phyloP scores from a whole-genome alignment of 2,113 vertebrate genomes.

The Corynorhinus townsendii region DNA sequence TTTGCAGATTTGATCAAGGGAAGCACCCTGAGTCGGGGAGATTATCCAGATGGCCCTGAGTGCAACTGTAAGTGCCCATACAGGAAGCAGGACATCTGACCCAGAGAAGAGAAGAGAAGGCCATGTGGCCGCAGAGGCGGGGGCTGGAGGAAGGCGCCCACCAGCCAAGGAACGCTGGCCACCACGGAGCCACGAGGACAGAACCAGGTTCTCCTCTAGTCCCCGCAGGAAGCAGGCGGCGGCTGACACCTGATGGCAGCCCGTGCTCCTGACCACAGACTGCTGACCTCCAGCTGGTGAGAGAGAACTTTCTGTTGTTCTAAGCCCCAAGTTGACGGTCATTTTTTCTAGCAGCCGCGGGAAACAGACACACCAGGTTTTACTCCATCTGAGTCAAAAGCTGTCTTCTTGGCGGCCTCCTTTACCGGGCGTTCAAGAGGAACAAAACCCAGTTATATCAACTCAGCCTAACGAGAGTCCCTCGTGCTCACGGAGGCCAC shows the following conservation, averaged over 20 bases:
- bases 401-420: neutral
- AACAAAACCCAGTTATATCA: neutral
- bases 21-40: neutral
- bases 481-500: neutral
- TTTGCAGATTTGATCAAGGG: neutral
- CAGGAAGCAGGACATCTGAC: neutral
- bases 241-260: neutral
- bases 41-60: neutral
- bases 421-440: neutral
- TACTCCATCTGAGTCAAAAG: neutral
- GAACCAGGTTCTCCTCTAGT: neutral
- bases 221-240: rapidly evolving
- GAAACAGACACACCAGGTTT: neutral
- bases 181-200: neutral
- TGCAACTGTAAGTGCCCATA: rapidly evolving
- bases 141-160: rapidly evolving
- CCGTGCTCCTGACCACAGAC: neutral
- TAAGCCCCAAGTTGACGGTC: neutral
- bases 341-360: neutral
- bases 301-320: neutral
- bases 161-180: neutral
- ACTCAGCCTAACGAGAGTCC: neutral
- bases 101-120: neutral
- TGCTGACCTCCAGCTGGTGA: neutral
- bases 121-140: neutral